Evolutionary conservation across 2,888 invertebrate genomes (phyloP).

Genomic region (Tetragonisca angustula): DNA sequence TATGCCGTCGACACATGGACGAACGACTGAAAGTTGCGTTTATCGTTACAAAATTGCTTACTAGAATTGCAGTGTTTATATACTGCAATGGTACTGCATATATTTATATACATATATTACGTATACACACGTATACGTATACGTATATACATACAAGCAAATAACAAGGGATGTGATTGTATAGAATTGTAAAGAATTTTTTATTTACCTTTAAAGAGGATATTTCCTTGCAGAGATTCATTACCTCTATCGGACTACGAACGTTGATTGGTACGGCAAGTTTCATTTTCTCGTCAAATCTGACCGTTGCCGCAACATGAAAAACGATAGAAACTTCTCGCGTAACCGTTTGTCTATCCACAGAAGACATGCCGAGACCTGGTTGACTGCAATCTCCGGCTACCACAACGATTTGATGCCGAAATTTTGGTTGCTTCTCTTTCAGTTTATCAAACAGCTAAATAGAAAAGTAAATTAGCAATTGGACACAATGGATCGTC

Average conservation of each 20-base stretch:
- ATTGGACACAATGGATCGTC: neutral
- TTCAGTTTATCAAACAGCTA: constrained; percentile 86
- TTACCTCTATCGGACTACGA: constrained; percentile 87
- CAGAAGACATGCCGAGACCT: constrained; percentile 86
- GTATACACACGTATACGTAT: neutral
- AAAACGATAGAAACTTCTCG: constrained; percentile 86
- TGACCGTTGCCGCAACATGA: constrained; percentile 86
- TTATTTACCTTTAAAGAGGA: constrained; percentile 85
- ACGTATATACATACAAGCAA: neutral
- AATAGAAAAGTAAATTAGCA: neutral
- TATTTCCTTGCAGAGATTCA: constrained; percentile 89
- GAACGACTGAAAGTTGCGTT: constrained; percentile 80
- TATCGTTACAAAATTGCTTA: neutral
- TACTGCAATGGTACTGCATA: neutral
- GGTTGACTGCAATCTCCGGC: constrained; percentile 87
- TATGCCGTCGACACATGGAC: constrained; percentile 87
- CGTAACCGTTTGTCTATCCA: constrained; percentile 85
- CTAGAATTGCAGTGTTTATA: neutral
- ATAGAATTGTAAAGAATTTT: too few relatives aligned
- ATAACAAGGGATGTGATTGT: too few relatives aligned
- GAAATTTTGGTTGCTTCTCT: constrained; percentile 87
- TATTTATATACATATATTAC: too few relatives aligned
- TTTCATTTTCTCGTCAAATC: constrained; percentile 91
- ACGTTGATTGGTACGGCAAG: constrained; percentile 91
- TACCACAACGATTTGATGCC: constrained; percentile 86